Conservation (phyloP, 2,113 vertebrate species). For the Piaya cayana region DNA sequence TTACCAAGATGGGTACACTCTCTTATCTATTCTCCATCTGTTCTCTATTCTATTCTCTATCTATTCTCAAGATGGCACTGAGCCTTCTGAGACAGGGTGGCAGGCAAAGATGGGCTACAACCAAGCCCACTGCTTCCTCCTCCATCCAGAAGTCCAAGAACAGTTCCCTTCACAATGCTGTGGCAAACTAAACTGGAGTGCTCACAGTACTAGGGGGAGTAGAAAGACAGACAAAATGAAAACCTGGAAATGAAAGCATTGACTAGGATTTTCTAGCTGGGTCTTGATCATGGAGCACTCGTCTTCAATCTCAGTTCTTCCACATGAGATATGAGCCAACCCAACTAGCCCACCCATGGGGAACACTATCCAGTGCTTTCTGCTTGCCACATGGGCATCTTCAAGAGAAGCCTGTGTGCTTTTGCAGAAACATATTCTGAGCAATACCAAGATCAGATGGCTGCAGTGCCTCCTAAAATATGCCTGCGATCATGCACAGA, state of each 20-base stretch:
- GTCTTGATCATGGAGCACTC: background rate
- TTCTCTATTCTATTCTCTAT: too few species aligned
- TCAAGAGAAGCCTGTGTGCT: accelerated
- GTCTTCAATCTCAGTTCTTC: background rate
- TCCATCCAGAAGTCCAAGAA: too few species aligned
- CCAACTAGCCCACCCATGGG: background rate
- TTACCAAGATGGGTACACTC: too few species aligned
- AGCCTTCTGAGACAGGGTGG: too few species aligned
- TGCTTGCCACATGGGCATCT: background rate
- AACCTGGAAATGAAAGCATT: background rate
- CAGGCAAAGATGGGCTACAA: too few species aligned
- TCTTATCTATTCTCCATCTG: too few species aligned
- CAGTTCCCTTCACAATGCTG: too few species aligned
- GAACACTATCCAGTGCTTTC: background rate
- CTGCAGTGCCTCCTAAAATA: background rate
- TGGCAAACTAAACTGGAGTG: background rate
- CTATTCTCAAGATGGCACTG: too few species aligned
- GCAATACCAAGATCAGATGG: background rate
- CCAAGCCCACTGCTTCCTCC: too few species aligned
- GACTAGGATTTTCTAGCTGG: background rate
- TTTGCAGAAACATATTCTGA: background rate
- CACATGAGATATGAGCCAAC: too few species aligned
- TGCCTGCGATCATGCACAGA: background rate
- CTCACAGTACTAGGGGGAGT: background rate
- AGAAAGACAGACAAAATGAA: background rate